Evolutionary conservation across 2,797 vertebrate species (phyloP), one percentile per base, ranked within the genome.

Genomic region (Sebastes minor): DNA sequence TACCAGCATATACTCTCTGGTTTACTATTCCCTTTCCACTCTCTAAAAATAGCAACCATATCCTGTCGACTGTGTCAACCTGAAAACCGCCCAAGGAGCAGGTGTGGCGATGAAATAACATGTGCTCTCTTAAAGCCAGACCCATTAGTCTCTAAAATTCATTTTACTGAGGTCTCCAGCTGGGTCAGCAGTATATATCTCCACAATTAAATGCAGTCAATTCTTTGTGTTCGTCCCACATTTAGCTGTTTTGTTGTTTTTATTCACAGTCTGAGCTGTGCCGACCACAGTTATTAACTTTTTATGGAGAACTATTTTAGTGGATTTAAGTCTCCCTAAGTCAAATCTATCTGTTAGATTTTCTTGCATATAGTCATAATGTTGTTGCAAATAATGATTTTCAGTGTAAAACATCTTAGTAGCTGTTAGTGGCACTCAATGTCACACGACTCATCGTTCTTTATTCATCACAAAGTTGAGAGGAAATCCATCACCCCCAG

Each of bases 71-170:
- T 69, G 81, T 83, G 81, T 83, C 82, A 75, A 84, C 88, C 86
- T 90, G 57, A 88, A 83, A 74, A 81, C 33, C 35, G 9, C 75
- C 75, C 59, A 83, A 85, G 83, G 65, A 93, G 83, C 89, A 91
- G 89, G 91, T 94, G 92, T 92, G 85, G 85, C 83, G 89, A 88
- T 92, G 87, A 92, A 91, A 92, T 88, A 78, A 88, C 88, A 91
- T 68, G 61, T 52, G 28, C 27, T 60, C 56, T 71, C 68, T 79
- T 22, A 67, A 74, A 82, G 61, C 14, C 74, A 65, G 20, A 81
- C 52, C 25, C 72, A 55, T 73, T 63, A 30, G 63, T 81, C 42
- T 46, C 6, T n/a, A 52, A n/a, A 35, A 32, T 63, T n/a, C 3
- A 32, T 71, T 83, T 76, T 27, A 71, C 42, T 23, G 60, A 57